Conservation (phyloP, 1,140 invertebrate species). For the Drosophila miranda region DNA sequence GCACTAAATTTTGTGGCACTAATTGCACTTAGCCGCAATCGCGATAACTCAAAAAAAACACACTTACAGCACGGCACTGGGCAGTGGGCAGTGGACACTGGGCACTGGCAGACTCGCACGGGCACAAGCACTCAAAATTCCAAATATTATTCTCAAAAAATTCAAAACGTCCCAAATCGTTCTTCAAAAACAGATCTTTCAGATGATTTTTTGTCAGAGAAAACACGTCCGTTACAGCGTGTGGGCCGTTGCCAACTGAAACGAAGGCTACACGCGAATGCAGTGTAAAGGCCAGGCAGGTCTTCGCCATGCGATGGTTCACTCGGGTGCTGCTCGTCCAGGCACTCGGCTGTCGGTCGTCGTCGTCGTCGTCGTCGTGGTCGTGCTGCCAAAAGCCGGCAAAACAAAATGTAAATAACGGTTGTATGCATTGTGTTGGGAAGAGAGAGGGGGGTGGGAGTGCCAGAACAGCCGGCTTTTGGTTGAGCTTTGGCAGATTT, state of each 20-base stretch:
- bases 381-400: slow-evolving; percentile 66
- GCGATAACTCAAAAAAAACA: slow-evolving; percentile 76
- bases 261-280: slow-evolving; percentile 47
- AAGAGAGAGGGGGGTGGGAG: background rate
- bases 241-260: slow-evolving; percentile 80
- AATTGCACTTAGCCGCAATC: slow-evolving; percentile 73
- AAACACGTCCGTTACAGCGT: slow-evolving; percentile 66
- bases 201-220: slow-evolving; percentile 17
- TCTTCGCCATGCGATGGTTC: background rate
- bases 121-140: slow-evolving; percentile 38
- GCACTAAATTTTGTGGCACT: slow-evolving; percentile 67
- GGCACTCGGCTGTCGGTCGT: background rate
- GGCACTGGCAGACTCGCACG: slow-evolving; percentile 1
- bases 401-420: slow-evolving; percentile 79
- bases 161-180: slow-evolving; percentile 12
- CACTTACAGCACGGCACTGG: slow-evolving; percentile 23
- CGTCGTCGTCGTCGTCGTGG: background rate
- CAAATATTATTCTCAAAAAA: slow-evolving; percentile 24
- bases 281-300: slow-evolving; percentile 30
- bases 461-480: slow-evolving; percentile 60
- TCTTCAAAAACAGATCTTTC: slow-evolving; percentile 1
- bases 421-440: slow-evolving; percentile 7
- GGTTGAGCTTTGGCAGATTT: slow-evolving; percentile 69
- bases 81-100: no score
- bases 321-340: background rate